phyloP scores from a whole-genome alignment of 2,113 vertebrate species.

The Lathamus discolor region DNA sequence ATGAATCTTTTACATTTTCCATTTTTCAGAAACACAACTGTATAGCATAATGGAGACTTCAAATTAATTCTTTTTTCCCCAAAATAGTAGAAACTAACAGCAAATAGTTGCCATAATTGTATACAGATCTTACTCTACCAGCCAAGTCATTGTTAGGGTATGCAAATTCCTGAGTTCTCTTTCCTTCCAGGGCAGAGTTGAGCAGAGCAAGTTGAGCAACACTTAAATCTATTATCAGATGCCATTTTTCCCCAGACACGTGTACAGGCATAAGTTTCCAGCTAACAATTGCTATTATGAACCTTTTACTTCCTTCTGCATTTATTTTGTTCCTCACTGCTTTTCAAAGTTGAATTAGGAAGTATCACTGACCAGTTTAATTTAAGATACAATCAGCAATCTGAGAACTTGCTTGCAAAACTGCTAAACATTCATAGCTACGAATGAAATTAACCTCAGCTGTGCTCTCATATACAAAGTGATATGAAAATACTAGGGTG shows the following conservation, averaged over 20 bases:
- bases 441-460: not conserved
- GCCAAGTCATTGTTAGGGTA: constrained; percentile 25
- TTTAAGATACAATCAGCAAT: not conserved
- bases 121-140: not conserved
- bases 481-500: not conserved
- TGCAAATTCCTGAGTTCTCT: not conserved
- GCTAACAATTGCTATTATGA: not conserved
- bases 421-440: not conserved
- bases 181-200: constrained; percentile 29
- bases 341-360: not conserved
- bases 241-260: accelerated
- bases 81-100: not conserved
- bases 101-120: not conserved
- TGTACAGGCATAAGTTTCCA: not conserved
- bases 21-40: not conserved
- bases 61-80: not conserved
- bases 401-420: not conserved
- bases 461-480: not conserved
- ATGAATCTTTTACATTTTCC: not conserved
- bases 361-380: not conserved
- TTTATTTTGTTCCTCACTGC: not conserved
- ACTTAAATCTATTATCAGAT: constrained; percentile 1
- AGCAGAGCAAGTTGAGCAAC: not conserved
- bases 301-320: not conserved
- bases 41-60: not conserved